These are phyloP conservation scores for Acrossocheilus fasciatus DNA, from an alignment of 2,797 vertebrate species.

Conservation along the genomic window DNA sequence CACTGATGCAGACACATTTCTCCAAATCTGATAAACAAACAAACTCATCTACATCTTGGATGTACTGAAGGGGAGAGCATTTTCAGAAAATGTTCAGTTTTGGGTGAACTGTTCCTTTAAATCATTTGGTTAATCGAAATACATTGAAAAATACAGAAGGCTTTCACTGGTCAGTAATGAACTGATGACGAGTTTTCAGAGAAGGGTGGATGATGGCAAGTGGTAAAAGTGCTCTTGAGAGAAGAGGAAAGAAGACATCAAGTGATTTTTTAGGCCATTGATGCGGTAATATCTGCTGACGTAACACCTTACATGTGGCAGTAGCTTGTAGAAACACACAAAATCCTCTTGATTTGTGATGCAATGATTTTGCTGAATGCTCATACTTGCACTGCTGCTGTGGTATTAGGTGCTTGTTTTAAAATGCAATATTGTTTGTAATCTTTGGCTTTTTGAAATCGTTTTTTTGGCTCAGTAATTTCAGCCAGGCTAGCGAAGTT, in stretches of 20 bases:
- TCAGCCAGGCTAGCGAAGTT: constrained; percentile 33
- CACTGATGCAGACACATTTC: neutral
- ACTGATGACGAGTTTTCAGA: neutral
- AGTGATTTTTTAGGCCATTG: neutral
- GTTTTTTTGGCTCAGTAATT: constrained; percentile 5
- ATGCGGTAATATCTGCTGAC: neutral
- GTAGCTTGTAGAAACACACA: neutral
- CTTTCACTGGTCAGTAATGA: neutral
- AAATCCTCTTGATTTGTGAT: neutral
- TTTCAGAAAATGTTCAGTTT: neutral
- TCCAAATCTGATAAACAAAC: neutral
- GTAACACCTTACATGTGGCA: neutral
- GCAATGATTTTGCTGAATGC: neutral
- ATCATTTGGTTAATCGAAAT: neutral
- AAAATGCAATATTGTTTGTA: neutral
- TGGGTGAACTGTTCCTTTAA: neutral
- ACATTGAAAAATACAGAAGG: neutral
- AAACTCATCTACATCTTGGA: neutral
- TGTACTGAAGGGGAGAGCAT: neutral
- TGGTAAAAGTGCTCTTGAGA: neutral
- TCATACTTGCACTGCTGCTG: neutral
- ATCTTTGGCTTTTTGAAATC: neutral
- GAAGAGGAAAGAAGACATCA: neutral
- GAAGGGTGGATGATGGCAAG: neutral
- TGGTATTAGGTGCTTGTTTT: neutral